Base-by-base conservation (phyloP, 2,797 vertebrate genomes). In the Eleutherodactylus coqui region DNA sequence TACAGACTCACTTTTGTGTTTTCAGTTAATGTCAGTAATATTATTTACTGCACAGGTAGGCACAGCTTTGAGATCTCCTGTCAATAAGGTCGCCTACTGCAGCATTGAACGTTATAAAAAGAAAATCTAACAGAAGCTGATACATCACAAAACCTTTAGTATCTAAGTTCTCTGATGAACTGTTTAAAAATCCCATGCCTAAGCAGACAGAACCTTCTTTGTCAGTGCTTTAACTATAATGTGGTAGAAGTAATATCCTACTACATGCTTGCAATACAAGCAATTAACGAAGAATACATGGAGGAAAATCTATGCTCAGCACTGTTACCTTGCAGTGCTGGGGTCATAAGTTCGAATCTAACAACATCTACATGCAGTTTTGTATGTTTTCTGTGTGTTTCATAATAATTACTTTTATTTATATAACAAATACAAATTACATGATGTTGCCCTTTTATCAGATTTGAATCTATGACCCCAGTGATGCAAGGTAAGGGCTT, bases 11-110 rank as follows among this genome's bases (percentile, higher is more conserved):
- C 55, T 60, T 2, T 41, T 47, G 36, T 73, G 34, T 49, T n/a
- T 72, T 43, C 29, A 62, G 29, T 43, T 73, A 83, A 83, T 83
- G 51, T 41, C 51, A 60, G 41, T 73, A 83, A 83, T 72, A 62
- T 27, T 75, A 62, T 75, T n/a, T 75, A 75, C 79, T 38, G 72
- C 55, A 62, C 49, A 82, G 67, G 13, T 55, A 58, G 67, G 45
- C 34, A 82, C 53, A 62, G 27, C 69, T 75, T 60, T 75, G 36
- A 79, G 17, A 29, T 45, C 53, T 14, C 16, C 51, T n/a, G 82
- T 83, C 82, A 83, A 53, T 75, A 58, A 60, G 41, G 69, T 60
- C n/a, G 7, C 41, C 38, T 55, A 24, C 43, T 83, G 53, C 53
- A 83, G 41, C 64, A 47, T 45, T 64, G 78, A 64, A 75, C 19